A percentile compares a stretch with the other conserved stretches of the same genome.
Conservation (phyloP, 2,113 vertebrate species). For the Plecotus auritus region DNA sequence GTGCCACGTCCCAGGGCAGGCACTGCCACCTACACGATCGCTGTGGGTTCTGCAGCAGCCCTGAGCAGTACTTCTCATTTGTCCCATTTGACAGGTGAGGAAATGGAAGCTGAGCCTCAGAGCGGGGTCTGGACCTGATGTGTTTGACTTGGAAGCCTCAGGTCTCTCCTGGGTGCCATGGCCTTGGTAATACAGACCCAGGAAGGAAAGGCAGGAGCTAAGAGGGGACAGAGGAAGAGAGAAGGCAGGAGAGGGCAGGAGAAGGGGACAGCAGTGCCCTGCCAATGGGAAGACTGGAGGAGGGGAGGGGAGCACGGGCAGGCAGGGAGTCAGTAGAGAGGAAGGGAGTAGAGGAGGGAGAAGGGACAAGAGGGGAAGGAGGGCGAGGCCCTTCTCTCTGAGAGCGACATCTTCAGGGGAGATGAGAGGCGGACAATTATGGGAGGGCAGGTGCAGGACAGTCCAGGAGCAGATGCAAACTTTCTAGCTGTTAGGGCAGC, state of each 20-base stretch:
- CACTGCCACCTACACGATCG: not conserved
- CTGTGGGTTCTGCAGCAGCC: not conserved
- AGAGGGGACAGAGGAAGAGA: not conserved
- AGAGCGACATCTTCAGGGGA: not conserved
- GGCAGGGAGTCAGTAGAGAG: not conserved
- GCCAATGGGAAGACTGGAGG: not conserved
- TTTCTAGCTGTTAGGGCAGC: not conserved
- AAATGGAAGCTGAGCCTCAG: not conserved
- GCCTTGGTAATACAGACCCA: not conserved
- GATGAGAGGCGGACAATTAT: not conserved
- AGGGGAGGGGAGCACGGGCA: not conserved
- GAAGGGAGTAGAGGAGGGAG: not conserved
- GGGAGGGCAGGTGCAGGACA: not conserved
- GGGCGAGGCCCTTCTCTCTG: not conserved
- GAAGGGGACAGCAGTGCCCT: too few relatives aligned
- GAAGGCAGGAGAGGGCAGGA: not conserved
- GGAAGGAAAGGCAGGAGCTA: not conserved
- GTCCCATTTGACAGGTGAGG: not conserved
- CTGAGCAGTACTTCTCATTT: not conserved
- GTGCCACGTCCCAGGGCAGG: not conserved
- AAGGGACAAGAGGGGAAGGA: not conserved
- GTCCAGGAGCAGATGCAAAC: rapidly evolving
- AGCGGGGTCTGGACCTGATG: not conserved
- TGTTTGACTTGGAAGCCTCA: not conserved
- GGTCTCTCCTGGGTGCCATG: not conserved